Evolutionary conservation across 2,113 vertebrate species (phyloP), one percentile per base, ranked within the genome.

Genomic region (Gasterosteus aculeatus): DNA sequence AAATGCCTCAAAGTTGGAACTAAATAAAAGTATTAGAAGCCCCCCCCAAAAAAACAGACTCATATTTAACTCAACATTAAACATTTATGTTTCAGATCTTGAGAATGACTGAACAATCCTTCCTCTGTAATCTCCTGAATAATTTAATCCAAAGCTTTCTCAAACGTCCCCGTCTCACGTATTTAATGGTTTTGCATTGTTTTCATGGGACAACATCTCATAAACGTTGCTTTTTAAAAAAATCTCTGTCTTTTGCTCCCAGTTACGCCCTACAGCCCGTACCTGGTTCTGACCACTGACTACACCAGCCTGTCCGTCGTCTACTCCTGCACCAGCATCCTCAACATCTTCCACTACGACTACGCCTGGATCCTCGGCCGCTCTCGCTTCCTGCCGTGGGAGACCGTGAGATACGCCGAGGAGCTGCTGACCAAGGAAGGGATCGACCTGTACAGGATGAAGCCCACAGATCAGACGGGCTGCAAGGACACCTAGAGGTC

Each of bases 201-300:
- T 61, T 14, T 3, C 41, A 15, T 39, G 7, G 4, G 6, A 35
- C 10, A 10, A 10, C 5, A 6, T 15, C 4, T n/a, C 0, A 8
- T 9, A 29, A 63, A 15, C 61, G 33, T 42, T 46, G 61, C 61
- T 64, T 3, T 26, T 8, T 7, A 46, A 46, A 46, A 16, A 31
- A n/a, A 7, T 51, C 19, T 51, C 3, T 35, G 19, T 14, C 54
- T 1, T 53, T n/a, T 29, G 16, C 44, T 29, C 62, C 71, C 87
- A 98, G 96, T 96, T 53, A 93, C 95, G 72, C 96, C 96, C 0
- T 93, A 95, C 10, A 70, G 92, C 3, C 94, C 95, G 0, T 96
- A 97, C 90, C 96, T 94, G 96, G 83, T 98, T 42, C 82, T 98
- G 80, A 92, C 92, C 88, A 98, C 96, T 0, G 97, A 98, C 93